Evolutionary conservation across 2,888 invertebrate species (phyloP).

Genomic region (Phania funesta): DNA sequence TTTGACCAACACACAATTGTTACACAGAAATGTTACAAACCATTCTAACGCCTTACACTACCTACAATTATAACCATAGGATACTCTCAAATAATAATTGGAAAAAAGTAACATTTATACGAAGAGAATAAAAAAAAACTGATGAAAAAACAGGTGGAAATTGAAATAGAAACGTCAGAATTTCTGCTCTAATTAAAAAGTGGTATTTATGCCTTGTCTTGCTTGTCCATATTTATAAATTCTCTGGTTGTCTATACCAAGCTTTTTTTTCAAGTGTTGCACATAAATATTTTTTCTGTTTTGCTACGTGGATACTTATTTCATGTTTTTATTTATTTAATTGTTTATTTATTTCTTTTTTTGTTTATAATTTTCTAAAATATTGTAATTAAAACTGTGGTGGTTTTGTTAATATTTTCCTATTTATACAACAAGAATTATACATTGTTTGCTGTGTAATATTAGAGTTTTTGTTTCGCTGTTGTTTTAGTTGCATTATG

Average conservation of each 20-base stretch:
- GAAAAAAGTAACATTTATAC: conserved; percentile 21
- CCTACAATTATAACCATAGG: not conserved
- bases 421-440: conserved; percentile 47
- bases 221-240: conserved; percentile 37
- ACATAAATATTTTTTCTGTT: conserved; percentile 4
- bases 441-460: conserved; percentile 48
- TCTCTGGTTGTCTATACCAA: not conserved
- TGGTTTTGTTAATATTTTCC: conserved; percentile 65
- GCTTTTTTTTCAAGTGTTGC: conserved; percentile 1
- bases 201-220: conserved; percentile 74
- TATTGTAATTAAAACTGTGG: conserved; percentile 48
- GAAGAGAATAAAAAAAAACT: conserved; percentile 39
- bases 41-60: not conserved
- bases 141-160: conserved; percentile 71
- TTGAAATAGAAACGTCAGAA: conserved; percentile 80
- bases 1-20: not conserved
- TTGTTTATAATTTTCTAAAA: conserved; percentile 27
- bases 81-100: not conserved
- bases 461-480: conserved; percentile 17
- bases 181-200: conserved; percentile 80
- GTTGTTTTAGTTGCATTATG: conserved; percentile 34
- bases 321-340: conserved; percentile 69
- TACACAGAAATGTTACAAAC: not conserved
- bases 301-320: conserved; percentile 40
- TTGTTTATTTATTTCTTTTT: conserved; percentile 40